phyloP scores from a whole-genome alignment of 1,140 invertebrate species.

The Aradophagus sp. region DNA sequence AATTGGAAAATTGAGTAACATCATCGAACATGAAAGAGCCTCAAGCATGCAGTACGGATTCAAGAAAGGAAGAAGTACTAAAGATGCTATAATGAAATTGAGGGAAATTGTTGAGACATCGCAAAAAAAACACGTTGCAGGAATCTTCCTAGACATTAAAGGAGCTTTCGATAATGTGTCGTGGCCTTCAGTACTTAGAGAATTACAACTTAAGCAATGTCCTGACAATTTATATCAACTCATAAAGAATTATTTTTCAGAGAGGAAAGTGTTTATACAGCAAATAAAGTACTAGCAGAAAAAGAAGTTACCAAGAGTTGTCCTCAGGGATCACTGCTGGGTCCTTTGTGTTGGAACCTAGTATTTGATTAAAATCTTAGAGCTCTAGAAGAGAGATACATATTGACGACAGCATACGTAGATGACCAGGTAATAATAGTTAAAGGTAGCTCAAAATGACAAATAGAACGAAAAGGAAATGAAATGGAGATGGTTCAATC shows the following conservation, averaged over 20 bases:
- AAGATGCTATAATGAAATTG: slow-evolving; percentile 62
- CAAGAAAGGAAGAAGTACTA: no score
- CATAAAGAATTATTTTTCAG: slow-evolving; percentile 62
- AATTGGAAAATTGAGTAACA: no score
- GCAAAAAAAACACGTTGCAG: slow-evolving; percentile 54
- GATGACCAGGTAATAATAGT: slow-evolving; percentile 65
- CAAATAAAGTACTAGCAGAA: slow-evolving; percentile 3
- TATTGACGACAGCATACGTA: slow-evolving; percentile 61
- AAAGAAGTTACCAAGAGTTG: slow-evolving; percentile 65
- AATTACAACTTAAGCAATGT: slow-evolving; percentile 44
- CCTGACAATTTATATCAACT: slow-evolving; percentile 53
- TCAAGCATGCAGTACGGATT: no score
- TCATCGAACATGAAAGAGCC: slow-evolving; percentile 47
- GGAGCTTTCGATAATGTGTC: slow-evolving; percentile 66
- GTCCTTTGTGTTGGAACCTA: slow-evolving; percentile 69
- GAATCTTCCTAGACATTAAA: slow-evolving; percentile 67
- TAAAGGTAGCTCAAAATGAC: slow-evolving; percentile 46
- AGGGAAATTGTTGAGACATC: background rate
- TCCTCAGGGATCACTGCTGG: slow-evolving; percentile 72
- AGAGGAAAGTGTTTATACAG: slow-evolving; percentile 49
- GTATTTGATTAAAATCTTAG: slow-evolving; percentile 66
- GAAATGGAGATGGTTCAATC: slow-evolving; percentile 1
- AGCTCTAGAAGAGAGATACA: slow-evolving; percentile 44
- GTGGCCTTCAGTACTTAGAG: slow-evolving; percentile 65
- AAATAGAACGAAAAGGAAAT: slow-evolving; percentile 22